A percentile compares a stretch with the other conserved stretches of the same genome.
Conservation (phyloP, 2,888 invertebrate genomes). For the Stenolophus ochropezus region DNA sequence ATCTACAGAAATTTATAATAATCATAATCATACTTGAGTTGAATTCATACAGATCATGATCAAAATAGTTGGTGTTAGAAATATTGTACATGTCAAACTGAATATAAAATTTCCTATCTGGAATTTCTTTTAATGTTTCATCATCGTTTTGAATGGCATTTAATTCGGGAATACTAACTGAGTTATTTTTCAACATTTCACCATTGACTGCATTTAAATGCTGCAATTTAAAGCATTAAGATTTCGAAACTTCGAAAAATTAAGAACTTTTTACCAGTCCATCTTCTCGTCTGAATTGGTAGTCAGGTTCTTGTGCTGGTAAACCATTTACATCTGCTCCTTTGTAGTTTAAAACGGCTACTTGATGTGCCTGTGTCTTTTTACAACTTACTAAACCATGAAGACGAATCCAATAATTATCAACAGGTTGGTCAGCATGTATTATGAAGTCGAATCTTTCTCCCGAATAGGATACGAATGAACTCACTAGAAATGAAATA, state of each 20-base stretch:
- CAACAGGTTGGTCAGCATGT: conserved; percentile 81
- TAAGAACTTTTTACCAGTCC: conserved; percentile 75
- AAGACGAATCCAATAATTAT: conserved; percentile 86
- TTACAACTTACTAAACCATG: conserved; percentile 92
- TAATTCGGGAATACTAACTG: conserved; percentile 81
- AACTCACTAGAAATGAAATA: conserved; percentile 76
- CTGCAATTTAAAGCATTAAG: conserved; percentile 71
- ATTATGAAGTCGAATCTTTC: conserved; percentile 91
- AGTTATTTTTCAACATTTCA: conserved; percentile 79
- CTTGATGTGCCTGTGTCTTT: conserved; percentile 81
- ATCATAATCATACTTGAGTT: conserved; percentile 76
- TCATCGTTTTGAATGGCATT: conserved; percentile 79
- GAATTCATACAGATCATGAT: conserved; percentile 83
- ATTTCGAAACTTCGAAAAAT: background rate
- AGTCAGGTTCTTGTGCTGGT: conserved; percentile 78
- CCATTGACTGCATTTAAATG: conserved; percentile 89
- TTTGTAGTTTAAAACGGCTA: conserved; percentile 79
- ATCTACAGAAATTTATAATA: background rate
- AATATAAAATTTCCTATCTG: conserved; percentile 88
- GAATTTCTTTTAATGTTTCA: conserved; percentile 76
- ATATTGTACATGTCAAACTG: conserved; percentile 91
- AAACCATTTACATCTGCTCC: conserved; percentile 74
- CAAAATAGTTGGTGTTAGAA: conserved; percentile 88
- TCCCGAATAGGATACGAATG: conserved; percentile 88
- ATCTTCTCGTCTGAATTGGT: conserved; percentile 78